Evolutionary conservation across 2,888 invertebrate species (phyloP).

Genomic region (Clunio marinus): DNA sequence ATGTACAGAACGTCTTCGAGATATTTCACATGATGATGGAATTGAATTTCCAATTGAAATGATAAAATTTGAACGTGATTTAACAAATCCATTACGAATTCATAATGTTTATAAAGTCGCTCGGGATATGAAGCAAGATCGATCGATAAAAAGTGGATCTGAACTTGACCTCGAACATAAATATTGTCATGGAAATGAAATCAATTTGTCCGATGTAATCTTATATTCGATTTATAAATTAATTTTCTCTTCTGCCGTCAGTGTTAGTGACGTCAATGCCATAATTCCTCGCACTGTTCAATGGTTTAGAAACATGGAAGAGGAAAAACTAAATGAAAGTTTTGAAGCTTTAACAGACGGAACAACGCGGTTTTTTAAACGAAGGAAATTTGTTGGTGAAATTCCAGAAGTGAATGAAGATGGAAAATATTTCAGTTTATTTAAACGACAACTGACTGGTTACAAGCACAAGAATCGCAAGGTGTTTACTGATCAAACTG

Average conservation of each 20-base stretch:
- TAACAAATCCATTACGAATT: slow-evolving; percentile 74
- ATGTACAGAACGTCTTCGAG: slow-evolving; percentile 55
- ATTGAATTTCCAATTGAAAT: slow-evolving; percentile 63
- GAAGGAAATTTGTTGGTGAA: neutral
- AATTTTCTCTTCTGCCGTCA: slow-evolving; percentile 49
- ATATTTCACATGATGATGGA: slow-evolving; percentile 40
- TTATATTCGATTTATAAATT: slow-evolving; percentile 67
- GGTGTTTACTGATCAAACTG: slow-evolving; percentile 70
- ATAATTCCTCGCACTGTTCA: slow-evolving; percentile 59
- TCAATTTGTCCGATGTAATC: slow-evolving; percentile 80
- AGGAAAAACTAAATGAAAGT: neutral
- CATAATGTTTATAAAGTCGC: slow-evolving; percentile 80
- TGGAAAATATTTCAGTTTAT: slow-evolving; percentile 55
- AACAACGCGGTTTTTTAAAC: too few species aligned
- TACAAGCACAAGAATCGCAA: slow-evolving; percentile 62
- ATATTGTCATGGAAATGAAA: slow-evolving; percentile 76
- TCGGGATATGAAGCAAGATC: slow-evolving; percentile 53
- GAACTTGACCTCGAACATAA: slow-evolving; percentile 60
- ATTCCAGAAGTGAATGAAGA: neutral
- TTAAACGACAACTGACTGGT: slow-evolving; percentile 72
- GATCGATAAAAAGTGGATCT: slow-evolving; percentile 51
- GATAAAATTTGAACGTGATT: slow-evolving; percentile 75
- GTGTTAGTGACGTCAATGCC: slow-evolving; percentile 31
- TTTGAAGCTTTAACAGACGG: neutral
- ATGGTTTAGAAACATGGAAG: slow-evolving; percentile 57